Base-by-base conservation (phyloP, 2,797 vertebrate species). In the Apodemus agrarius region DNA sequence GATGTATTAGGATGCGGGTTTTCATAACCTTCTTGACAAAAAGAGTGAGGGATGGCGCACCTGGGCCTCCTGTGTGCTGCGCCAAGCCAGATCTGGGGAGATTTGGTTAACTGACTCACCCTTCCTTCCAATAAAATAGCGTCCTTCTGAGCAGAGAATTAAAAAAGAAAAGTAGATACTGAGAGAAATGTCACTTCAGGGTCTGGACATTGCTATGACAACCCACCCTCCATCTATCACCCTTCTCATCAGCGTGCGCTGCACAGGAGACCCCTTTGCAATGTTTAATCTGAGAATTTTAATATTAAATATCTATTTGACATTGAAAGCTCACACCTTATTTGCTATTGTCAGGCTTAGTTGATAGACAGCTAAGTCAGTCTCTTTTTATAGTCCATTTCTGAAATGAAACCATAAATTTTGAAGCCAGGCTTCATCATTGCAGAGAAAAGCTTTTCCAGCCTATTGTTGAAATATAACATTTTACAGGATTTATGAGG, bases 331-430 rank as follows among this genome's bases (percentile, higher is more conserved):
- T 98, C 95, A 96, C 98, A 97, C 98, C 98, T 98, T 98, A 98
- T 98, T 98, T 98, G 98, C 97, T 98, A 93, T 96, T 98, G 98
- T 98, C 98, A 98, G 97, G 97, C 97, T 65, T 86, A 95, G 96
- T 94, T 98, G 98, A 98, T 98, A 98, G 98, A 98, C 98, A 98
- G 97, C 97, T 98, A 98, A 98, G 98, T 98, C 98, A 98, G 98
- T 98, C 98, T 98, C 97, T 98, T 98, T 99, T 99, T 98, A 98
- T 98, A 98, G 98, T 98, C 98, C 98, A 98, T 99, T 98, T 98
- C 98, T 97, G 98, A 98, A 98, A 98, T 99, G 98, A 98, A 98
- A 98, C 98, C 98, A 99, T 98, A 99, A 99, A 99, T 99, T 98
- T 98, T 97, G 98, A 98, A 98, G 97, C 98, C 87, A 89, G 97